Base-by-base conservation (phyloP, 2,797 vertebrate genomes). In the Pangasius krempfi region DNA sequence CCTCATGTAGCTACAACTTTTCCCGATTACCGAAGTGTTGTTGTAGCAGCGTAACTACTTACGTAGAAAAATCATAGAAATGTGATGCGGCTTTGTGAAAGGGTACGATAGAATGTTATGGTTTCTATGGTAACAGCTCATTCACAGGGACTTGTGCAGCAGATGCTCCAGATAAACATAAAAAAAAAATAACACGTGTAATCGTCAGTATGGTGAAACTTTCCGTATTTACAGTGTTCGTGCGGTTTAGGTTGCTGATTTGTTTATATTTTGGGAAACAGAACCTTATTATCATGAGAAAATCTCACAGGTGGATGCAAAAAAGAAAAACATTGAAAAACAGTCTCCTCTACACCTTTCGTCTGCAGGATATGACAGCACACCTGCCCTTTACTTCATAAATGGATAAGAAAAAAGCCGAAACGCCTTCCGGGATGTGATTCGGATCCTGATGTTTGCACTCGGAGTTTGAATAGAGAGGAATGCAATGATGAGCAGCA, bases 381-480 rank as follows among this genome's bases (percentile, higher is more conserved):
- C 81, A 84, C 25, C 58, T 33, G 78, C 16, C 16, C 52, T 80
- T 2, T 1, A 62, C 33, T 27, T 44, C 37, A 44, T 8, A 83
- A 16, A 64, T 8, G n/a, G 27, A n/a, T 12, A 10, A 68, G 20
- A 85, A 30, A 0, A 37, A 85, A 37, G n/a, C 27, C 5, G 33
- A 22, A 25, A 54, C 20, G 9, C 20, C 64, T 13, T 54, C n/a
- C 44, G 47, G 64, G 47, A 70, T 54, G 83, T 54, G 66, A 70
- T 18, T 20, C 0, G 27, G 27, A 44, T 64, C 37, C 58, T 84
- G 16, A 20, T n/a, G 33, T 82, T 87, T 87, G 75, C 47, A 54
- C 66, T 8, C 30, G 13, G 60, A 13, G 79, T 87, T 81, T 87
- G 78, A 82, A 87, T 82, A 47, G 52, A 72, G 62, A 70, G 33